Base-by-base conservation (phyloP, 2,797 vertebrate genomes). In the Dicrostonyx torquatus region DNA sequence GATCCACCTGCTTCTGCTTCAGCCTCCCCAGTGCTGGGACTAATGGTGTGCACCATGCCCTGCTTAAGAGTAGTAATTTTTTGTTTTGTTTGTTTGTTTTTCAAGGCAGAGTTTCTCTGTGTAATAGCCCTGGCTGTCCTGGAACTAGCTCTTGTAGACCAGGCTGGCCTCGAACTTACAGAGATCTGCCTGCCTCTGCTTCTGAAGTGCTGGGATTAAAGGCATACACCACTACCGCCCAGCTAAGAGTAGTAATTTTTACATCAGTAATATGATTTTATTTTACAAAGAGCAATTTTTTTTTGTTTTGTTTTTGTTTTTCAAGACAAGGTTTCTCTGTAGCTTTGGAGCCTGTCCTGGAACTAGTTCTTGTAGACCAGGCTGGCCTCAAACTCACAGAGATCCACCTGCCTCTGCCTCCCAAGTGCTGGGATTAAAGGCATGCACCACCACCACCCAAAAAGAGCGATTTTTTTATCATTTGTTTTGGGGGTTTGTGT, bases 211-310 rank as follows among this genome's bases (percentile, higher is more conserved):
- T 24, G 37, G 37, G 70, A 40, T 22, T 72, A 72, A 72, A 72
- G 70, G 10, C 12, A 2, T 72, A 10, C 5, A 12, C 70, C 20
- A 72, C 14, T 22, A 58, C 55, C 6, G 20, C 70, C 37, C 4
- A 11, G 5, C 37, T 72, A 40, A 72, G 20, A 76, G 29, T 45
- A 76, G 60, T 84, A 66, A 48, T 43, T 58, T 87, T 72, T 94
- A 88, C 89, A 91, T 91, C 31, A 89, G 24, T 91, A 92, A 66
- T 34, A 88, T 17, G 87, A 92, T 86, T 96, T 89, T 93, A 89
- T 91, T 93, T 91, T 78, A 50, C 15, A 72, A 5, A 79, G 62
- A 87, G 11, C 17, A 70, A 26, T n/a, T 85, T 60, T n/a, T n/a
- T n/a, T n/a, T n/a, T n/a, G n/a, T n/a, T n/a, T n/a, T n/a, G n/a